These are phyloP conservation scores for Sebastolobus alascanus DNA, from an alignment of 2,797 vertebrate species.

Conservation along the genomic window DNA sequence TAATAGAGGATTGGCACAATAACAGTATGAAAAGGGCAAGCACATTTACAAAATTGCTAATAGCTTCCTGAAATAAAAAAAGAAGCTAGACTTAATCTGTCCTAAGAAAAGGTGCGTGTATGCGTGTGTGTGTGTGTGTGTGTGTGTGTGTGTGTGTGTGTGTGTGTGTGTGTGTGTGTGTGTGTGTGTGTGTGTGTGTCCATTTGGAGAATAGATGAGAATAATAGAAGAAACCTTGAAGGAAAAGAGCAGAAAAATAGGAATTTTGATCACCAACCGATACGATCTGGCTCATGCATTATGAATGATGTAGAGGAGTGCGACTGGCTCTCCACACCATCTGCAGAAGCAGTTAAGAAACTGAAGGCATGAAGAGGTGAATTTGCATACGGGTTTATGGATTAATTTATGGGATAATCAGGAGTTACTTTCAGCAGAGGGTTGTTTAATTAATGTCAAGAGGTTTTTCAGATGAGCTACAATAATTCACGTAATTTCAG, in stretches of 20 bases:
- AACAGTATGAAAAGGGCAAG: conserved; percentile 40
- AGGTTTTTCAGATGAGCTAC: conserved; percentile 70
- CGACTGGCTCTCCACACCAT: conserved; percentile 34
- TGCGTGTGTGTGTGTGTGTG: too few species aligned
- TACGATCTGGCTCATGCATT: conserved; percentile 64
- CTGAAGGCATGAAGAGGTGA: conserved; percentile 37
- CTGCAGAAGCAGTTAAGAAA: conserved; percentile 58
- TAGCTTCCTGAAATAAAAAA: conserved; percentile 44
- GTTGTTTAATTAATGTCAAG: conserved; percentile 78
- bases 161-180: conserved; percentile 1
- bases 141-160: neutral
- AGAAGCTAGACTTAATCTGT: conserved; percentile 39
- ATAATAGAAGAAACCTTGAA: conserved; percentile 60
- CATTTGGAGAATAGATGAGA: conserved; percentile 47
- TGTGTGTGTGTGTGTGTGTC: conserved; percentile 4
- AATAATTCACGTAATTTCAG: conserved; percentile 68
- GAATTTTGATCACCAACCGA: conserved; percentile 54
- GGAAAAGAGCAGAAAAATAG: conserved; percentile 31
- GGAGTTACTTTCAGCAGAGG: conserved; percentile 63
- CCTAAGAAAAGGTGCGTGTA: conserved; percentile 36
- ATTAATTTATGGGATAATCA: conserved; percentile 72
- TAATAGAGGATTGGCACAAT: conserved; percentile 26
- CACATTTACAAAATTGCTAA: conserved; percentile 61
- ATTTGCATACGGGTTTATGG: conserved; percentile 63
- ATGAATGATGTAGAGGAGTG: conserved; percentile 57